These are phyloP conservation scores for Tachypleus tridentatus DNA, from an alignment of 1,140 invertebrate species.

Conservation along the genomic window DNA sequence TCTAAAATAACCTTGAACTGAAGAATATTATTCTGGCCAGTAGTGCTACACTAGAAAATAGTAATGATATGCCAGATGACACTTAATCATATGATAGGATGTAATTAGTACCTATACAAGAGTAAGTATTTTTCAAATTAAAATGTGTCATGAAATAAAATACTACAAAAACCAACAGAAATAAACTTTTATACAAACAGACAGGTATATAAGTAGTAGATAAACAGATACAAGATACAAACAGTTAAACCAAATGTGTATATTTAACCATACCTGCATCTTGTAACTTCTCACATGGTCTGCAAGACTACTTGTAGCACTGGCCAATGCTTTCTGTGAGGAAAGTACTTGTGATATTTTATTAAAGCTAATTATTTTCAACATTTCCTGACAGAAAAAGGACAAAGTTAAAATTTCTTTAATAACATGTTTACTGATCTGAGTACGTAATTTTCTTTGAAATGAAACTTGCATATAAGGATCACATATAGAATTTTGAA, in stretches of 20 bases:
- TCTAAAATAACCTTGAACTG: neutral
- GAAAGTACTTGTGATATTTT: conserved; percentile 13
- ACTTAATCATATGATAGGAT: neutral
- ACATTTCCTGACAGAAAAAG: too few species aligned
- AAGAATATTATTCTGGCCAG: neutral
- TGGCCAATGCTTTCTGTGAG: conserved; percentile 37
- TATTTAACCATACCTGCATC: conserved; percentile 30
- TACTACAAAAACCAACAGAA: neutral
- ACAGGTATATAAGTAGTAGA: neutral
- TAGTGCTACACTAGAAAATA: neutral
- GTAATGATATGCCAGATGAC: neutral
- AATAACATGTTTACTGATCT: too few species aligned
- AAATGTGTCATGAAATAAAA: neutral
- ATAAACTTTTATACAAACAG: neutral
- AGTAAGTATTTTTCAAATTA: neutral
- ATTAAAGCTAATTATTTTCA: too few species aligned
- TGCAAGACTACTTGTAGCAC: conserved; percentile 34
- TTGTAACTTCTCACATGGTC: conserved; percentile 37
- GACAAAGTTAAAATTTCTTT: too few species aligned
- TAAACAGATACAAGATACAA: neutral
- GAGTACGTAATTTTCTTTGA: too few species aligned
- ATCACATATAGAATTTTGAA: too few species aligned
- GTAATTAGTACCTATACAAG: neutral
- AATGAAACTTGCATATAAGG: too few species aligned
- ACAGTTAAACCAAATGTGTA: neutral